A percentile compares a stretch with the other conserved stretches of the same genome.
phyloP scores from a whole-genome alignment of 1,140 invertebrate species.

The Antheraea mylitta region DNA sequence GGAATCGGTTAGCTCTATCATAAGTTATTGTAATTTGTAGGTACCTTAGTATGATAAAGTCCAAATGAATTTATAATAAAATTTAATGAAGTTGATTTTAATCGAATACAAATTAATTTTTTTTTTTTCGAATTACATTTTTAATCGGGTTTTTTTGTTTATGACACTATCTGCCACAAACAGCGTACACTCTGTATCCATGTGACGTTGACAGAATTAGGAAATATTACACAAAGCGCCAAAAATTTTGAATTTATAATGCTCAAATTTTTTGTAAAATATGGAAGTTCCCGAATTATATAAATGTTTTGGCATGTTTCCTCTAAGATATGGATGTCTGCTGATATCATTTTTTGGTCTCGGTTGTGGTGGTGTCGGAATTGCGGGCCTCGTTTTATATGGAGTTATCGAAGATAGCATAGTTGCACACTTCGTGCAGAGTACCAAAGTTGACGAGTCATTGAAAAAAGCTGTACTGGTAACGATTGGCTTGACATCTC shows the following conservation, averaged over 20 bases:
- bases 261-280: slow-evolving; percentile 8
- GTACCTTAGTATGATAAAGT: too few relatives aligned
- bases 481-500: slow-evolving; percentile 36
- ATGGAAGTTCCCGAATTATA: slow-evolving; percentile 45
- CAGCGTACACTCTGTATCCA: too few relatives aligned
- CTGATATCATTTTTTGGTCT: slow-evolving; percentile 45
- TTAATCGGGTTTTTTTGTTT: too few relatives aligned
- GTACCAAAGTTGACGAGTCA: slow-evolving; percentile 20
- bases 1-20: too few relatives aligned
- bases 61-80: too few relatives aligned
- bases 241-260: not conserved
- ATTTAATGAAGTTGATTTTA: too few relatives aligned
- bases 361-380: slow-evolving; percentile 26
- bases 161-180: too few relatives aligned
- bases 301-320: slow-evolving; percentile 37
- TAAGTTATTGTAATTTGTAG: too few relatives aligned
- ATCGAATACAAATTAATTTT: too few relatives aligned
- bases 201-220: too few relatives aligned
- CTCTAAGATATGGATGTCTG: slow-evolving; percentile 36
- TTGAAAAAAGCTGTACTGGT: slow-evolving; percentile 41
- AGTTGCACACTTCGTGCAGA: slow-evolving; percentile 17
- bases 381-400: slow-evolving; percentile 41
- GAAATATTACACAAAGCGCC: too few relatives aligned
- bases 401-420: slow-evolving; percentile 37
- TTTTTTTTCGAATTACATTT: too few relatives aligned